Conservation (phyloP, 2,797 vertebrate species). For the Sebastes paucispinis region DNA sequence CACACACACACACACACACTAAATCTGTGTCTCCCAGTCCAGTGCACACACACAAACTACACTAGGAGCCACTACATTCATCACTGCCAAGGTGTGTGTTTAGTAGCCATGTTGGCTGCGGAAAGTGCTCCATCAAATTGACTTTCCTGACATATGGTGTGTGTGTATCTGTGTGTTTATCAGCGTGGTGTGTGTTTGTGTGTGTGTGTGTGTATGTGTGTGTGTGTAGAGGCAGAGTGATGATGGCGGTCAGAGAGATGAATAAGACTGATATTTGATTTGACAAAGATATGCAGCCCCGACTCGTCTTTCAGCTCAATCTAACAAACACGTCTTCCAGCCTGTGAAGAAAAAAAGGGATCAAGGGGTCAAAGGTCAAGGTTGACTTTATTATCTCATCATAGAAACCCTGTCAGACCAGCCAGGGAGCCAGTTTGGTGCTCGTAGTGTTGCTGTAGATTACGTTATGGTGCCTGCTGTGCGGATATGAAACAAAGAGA, state of each 20-base stretch:
- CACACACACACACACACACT: not conserved
- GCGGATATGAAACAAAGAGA: not conserved
- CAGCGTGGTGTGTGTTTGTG: not conserved
- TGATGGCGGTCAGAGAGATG: conserved; percentile 36
- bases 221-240: conserved; percentile 3
- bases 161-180: conserved; percentile 33
- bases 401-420: not conserved
- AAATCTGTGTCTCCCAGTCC: conserved; percentile 8
- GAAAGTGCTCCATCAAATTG: conserved; percentile 67
- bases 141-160: conserved; percentile 42
- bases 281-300: conserved; percentile 24
- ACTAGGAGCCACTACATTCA: conserved; percentile 41
- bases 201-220: not conserved
- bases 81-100: conserved; percentile 68
- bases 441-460: not conserved
- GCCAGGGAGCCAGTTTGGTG: not conserved
- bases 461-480: not conserved
- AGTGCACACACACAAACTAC: not conserved
- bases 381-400: conserved; percentile 37
- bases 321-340: conserved; percentile 4
- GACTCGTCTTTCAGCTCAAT: not conserved
- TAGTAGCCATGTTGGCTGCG: conserved; percentile 62
- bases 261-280: conserved; percentile 40
- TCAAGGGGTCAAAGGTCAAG: conserved; percentile 27
- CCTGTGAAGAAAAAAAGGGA: not conserved